Evolutionary conservation across 2,888 invertebrate genomes (phyloP).

Genomic region (Fabriciana adippe): DNA sequence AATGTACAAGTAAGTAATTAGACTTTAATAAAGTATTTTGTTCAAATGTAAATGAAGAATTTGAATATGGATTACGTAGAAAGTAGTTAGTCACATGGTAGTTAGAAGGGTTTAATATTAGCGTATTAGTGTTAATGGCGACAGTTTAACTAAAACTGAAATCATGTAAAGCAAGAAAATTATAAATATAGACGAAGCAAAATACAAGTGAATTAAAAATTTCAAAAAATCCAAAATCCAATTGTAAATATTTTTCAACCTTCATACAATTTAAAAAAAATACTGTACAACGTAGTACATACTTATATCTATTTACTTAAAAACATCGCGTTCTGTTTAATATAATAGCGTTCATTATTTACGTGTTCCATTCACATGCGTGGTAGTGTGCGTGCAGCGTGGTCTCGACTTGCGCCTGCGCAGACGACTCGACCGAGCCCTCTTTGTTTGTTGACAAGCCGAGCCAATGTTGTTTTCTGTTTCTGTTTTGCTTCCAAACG

Average conservation of each 20-base stretch:
- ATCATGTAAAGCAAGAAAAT: too few species aligned
- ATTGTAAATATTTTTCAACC: constrained; percentile 30
- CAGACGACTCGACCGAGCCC: constrained; percentile 67
- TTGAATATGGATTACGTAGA: too few species aligned
- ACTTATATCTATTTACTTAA: constrained; percentile 30
- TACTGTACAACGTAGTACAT: constrained; percentile 31
- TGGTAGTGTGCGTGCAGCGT: constrained; percentile 59
- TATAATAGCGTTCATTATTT: constrained; percentile 57
- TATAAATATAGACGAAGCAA: too few species aligned
- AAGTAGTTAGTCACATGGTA: too few species aligned
- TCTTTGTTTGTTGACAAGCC: constrained; percentile 82
- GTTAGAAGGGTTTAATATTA: too few species aligned
- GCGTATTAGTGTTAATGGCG: too few species aligned
- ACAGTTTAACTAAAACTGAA: too few species aligned
- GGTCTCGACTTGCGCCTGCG: constrained; percentile 60
- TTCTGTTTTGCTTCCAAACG: constrained; percentile 57
- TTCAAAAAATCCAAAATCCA: neutral
- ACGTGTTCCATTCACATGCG: constrained; percentile 74
- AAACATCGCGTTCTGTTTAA: constrained; percentile 36
- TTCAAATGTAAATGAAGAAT: too few species aligned
- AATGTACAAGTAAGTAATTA: too few species aligned
- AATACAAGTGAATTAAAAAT: too few species aligned
- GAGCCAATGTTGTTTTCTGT: constrained; percentile 50
- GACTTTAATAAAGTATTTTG: too few species aligned
- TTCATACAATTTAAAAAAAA: constrained; percentile 40